Evolutionary conservation across 2,888 invertebrate species (phyloP).

Genomic region (Sthenelais limicola): DNA sequence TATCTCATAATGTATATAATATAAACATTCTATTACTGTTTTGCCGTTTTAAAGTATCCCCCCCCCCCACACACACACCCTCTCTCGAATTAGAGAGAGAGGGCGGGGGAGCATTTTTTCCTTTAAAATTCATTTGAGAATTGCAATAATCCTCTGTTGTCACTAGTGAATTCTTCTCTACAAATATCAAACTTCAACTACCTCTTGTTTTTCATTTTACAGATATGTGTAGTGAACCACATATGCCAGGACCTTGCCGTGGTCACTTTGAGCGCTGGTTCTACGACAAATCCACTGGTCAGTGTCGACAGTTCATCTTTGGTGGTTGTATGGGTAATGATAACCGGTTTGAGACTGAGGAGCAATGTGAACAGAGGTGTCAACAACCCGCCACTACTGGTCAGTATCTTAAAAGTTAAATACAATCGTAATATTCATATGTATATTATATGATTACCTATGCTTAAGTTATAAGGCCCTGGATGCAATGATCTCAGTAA

Average conservation of each 20-base stretch:
- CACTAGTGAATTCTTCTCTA: too few relatives aligned
- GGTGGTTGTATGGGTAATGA: constrained; percentile 51
- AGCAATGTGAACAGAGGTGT: constrained; percentile 49
- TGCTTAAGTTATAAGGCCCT: neutral
- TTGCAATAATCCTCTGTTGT: too few relatives aligned
- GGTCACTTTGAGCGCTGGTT: constrained; percentile 50
- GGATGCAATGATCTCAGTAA: neutral
- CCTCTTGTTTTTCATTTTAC: too few relatives aligned
- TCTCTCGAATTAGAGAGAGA: too few relatives aligned
- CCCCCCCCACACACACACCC: too few relatives aligned
- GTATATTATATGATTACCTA: neutral
- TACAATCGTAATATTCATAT: neutral
- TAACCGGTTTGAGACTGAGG: constrained; percentile 50
- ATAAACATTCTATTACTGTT: too few relatives aligned
- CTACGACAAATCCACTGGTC: constrained; percentile 48
- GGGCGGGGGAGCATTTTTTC: too few relatives aligned
- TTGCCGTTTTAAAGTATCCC: too few relatives aligned
- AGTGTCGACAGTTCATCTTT: constrained; percentile 50
- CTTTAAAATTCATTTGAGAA: too few relatives aligned
- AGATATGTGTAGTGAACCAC: constrained; percentile 58
- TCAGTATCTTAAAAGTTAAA: constrained; percentile 1
- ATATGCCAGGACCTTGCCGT: constrained; percentile 56
- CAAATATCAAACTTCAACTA: too few relatives aligned
- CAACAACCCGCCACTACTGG: constrained; percentile 27
- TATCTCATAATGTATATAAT: too few relatives aligned